Conservation (phyloP, 2,888 invertebrate genomes). For the Eupsilia transversa region DNA sequence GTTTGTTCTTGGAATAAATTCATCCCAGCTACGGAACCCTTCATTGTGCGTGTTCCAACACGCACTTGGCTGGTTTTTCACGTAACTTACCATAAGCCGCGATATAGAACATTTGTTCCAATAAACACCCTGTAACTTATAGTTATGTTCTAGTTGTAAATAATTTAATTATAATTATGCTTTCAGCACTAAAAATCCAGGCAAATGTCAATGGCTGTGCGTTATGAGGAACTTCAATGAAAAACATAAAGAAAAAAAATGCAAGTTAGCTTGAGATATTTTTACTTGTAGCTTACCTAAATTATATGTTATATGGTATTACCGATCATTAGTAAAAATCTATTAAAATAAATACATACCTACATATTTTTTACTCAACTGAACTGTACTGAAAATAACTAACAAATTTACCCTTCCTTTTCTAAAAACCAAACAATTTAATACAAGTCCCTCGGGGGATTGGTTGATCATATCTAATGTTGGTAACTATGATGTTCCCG, state of each 20-base stretch:
- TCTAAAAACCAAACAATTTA: no score
- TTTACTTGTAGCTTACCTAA: background rate
- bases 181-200: constrained; percentile 11
- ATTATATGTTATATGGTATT: no score
- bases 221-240: constrained; percentile 10
- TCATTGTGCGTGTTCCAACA: no score
- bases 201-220: constrained; percentile 15
- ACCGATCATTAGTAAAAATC: no score
- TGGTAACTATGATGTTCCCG: background rate
- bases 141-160: background rate
- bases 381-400: background rate
- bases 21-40: no score
- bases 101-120: no score
- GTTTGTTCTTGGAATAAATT: no score
- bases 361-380: background rate
- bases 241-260: constrained; percentile 19
- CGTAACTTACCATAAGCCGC: no score
- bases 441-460: no score
- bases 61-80: no score
- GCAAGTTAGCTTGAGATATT: constrained; percentile 28
- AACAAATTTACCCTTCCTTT: no score
- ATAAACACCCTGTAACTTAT: background rate
- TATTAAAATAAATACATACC: no score
- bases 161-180: background rate
- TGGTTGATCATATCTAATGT: background rate